phyloP scores from a whole-genome alignment of 2,113 vertebrate species.

The Tenebrosternarchus preto region DNA sequence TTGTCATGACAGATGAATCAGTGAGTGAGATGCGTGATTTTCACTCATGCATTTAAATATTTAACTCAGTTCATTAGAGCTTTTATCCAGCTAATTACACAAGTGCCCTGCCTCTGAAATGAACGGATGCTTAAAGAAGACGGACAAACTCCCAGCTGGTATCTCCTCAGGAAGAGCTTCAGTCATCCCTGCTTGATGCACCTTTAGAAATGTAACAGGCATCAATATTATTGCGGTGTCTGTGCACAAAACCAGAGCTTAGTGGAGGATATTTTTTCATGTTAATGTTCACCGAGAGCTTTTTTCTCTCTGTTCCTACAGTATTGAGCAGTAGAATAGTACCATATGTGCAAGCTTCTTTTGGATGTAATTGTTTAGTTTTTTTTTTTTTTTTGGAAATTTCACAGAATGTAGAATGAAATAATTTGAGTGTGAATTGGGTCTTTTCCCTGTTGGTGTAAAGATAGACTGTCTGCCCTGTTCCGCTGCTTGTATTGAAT shows the following conservation, averaged over 20 bases:
- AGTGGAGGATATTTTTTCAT: neutral
- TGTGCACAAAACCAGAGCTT: neutral
- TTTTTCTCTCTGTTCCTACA: slow-evolving; percentile 1
- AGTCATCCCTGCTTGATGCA: neutral
- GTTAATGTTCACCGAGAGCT: neutral
- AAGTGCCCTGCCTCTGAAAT: slow-evolving; percentile 35
- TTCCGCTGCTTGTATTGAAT: slow-evolving; percentile 45
- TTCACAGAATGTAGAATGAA: slow-evolving; percentile 3
- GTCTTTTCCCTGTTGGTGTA: slow-evolving; percentile 33
- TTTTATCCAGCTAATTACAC: slow-evolving; percentile 52
- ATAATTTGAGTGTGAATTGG: slow-evolving; percentile 16
- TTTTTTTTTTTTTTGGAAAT: neutral
- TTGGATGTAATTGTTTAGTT: neutral
- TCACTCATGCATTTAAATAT: slow-evolving; percentile 43
- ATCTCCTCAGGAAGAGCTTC: slow-evolving; percentile 8
- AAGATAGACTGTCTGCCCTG: slow-evolving; percentile 52
- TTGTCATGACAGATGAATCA: slow-evolving; percentile 14
- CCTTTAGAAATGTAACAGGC: slow-evolving; percentile 10
- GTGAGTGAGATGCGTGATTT: slow-evolving; percentile 14
- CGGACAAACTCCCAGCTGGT: slow-evolving; percentile 31
- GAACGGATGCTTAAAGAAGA: slow-evolving; percentile 30
- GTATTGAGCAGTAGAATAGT: neutral
- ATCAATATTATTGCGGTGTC: neutral
- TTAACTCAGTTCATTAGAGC: slow-evolving; percentile 53
- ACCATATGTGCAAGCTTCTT: neutral